phyloP scores from a whole-genome alignment of 2,113 vertebrate species.

The Panurus biarmicus region DNA sequence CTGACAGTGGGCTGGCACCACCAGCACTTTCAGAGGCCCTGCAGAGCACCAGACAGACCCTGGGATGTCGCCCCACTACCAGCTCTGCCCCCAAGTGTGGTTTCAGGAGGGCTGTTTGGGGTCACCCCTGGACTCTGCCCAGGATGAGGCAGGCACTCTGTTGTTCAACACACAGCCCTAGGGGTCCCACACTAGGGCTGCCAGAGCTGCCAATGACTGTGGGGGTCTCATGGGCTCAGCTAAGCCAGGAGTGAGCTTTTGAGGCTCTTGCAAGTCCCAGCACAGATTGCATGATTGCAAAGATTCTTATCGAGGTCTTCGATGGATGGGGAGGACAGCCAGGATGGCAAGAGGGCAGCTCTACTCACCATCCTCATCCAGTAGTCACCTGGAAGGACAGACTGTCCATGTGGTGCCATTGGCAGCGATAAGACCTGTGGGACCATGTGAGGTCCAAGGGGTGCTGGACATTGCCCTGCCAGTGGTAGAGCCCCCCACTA shows the following conservation, averaged over 20 bases:
- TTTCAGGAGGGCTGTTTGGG: not conserved
- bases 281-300: fast-evolving
- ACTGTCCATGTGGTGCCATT: fast-evolving
- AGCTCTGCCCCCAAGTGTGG: fast-evolving
- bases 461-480: fast-evolving
- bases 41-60: not conserved
- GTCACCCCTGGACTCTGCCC: not conserved
- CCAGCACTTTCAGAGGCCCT: not conserved
- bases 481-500: not conserved
- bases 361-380: not conserved
- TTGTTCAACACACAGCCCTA: fast-evolving
- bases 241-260: not conserved
- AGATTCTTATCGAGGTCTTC: fast-evolving
- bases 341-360: not conserved
- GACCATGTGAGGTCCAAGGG: fast-evolving
- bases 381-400: not conserved
- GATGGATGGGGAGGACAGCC: not conserved
- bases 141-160: fast-evolving
- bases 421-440: fast-evolving
- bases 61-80: fast-evolving
- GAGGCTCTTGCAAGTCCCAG: not conserved
- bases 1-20: not conserved
- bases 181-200: not conserved
- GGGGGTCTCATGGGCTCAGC: not conserved
- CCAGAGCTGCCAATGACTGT: not conserved